phyloP scores from a whole-genome alignment of 2,113 vertebrate species.

The Rhinoderma darwinii region DNA sequence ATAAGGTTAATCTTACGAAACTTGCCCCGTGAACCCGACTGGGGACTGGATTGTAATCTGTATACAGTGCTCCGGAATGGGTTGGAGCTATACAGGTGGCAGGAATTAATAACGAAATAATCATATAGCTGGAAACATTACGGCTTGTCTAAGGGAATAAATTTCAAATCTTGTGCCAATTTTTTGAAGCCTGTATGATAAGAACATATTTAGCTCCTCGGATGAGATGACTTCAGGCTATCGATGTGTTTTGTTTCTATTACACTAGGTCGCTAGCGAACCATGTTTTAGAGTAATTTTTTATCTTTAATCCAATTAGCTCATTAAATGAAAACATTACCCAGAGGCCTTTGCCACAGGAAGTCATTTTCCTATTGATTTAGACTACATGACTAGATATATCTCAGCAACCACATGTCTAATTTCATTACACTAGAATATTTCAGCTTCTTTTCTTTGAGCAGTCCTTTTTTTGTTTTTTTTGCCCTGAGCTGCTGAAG shows the following conservation, averaged over 20 bases:
- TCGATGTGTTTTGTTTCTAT: conserved; percentile 29
- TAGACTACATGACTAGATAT: not conserved
- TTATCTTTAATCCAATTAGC: conserved; percentile 23
- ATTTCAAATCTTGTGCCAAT: too few species aligned
- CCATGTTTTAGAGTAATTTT: too few species aligned
- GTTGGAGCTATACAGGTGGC: too few species aligned
- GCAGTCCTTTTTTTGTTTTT: too few species aligned
- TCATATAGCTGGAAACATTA: too few species aligned
- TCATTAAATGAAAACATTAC: conserved; percentile 14
- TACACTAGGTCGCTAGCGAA: not conserved
- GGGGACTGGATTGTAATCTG: too few species aligned
- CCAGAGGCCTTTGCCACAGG: conserved; percentile 26
- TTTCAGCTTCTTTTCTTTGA: conserved; percentile 2
- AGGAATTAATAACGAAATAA: too few species aligned
- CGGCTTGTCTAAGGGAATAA: too few species aligned
- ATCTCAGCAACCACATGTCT: not conserved
- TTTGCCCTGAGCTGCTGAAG: not conserved
- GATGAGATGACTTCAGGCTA: conserved; percentile 4
- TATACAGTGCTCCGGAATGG: too few species aligned
- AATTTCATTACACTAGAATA: conserved; percentile 27
- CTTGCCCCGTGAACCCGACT: too few species aligned
- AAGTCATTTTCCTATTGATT: conserved; percentile 46
- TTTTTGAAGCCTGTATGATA: not conserved
- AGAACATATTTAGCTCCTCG: not conserved
- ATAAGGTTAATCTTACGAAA: too few species aligned